These are phyloP conservation scores for Papilio helenus DNA, from an alignment of 1,140 invertebrate genomes.

Conservation along the genomic window DNA sequence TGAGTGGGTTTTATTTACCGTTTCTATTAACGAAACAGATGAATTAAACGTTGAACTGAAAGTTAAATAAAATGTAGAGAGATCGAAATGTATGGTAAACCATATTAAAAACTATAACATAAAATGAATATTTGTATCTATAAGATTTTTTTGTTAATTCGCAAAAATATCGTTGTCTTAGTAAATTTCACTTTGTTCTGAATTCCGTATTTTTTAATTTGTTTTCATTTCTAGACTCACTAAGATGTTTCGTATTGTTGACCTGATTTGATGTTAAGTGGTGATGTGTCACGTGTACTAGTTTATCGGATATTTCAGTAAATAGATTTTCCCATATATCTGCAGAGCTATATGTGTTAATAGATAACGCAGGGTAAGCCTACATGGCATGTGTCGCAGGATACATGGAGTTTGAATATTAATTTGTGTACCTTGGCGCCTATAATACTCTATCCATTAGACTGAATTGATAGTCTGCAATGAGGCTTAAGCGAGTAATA, in stretches of 20 bases:
- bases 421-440: conserved; percentile 30
- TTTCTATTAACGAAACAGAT: conserved; percentile 13
- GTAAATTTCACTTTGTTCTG: too few relatives aligned
- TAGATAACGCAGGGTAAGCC: conserved; percentile 32
- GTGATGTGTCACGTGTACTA: too few relatives aligned
- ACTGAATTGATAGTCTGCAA: conserved; percentile 1
- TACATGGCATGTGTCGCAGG: conserved; percentile 35
- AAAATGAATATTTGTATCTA: too few relatives aligned
- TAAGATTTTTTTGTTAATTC: too few relatives aligned
- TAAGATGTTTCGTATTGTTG: too few relatives aligned
- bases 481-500: not conserved
- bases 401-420: conserved; percentile 30
- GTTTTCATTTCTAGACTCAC: too few relatives aligned
- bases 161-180: too few relatives aligned
- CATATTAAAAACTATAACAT: too few relatives aligned
- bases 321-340: not conserved
- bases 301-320: not conserved
- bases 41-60: not conserved
- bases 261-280: too few relatives aligned
- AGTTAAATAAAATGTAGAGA: too few relatives aligned
- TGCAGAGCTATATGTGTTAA: conserved; percentile 1
- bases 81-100: too few relatives aligned
- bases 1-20: conserved; percentile 28
- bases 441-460: conserved; percentile 28
- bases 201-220: too few relatives aligned